Evolutionary conservation across 1,140 invertebrate species (phyloP), one percentile per base, ranked within the genome.

Genomic region (Euwallacea fornicatus): DNA sequence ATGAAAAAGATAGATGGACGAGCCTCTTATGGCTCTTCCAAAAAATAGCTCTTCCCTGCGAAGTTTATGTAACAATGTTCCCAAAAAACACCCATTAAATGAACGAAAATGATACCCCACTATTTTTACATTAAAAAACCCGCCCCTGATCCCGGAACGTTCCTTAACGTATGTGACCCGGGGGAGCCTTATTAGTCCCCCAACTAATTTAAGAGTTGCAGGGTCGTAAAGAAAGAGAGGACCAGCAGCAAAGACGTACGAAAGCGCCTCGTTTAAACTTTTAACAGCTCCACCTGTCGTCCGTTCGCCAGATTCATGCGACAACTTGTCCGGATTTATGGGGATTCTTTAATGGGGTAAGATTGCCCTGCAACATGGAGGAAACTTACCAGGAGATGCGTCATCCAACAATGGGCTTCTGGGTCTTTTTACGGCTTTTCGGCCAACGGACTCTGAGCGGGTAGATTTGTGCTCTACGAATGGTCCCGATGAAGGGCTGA

Each of bases 311-410:
- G 61, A 66, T 65, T 65, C 69, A 66, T 66, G 62, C 69, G 61
- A 66, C 69, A 66, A 33, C 9, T 11, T 33, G 10, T 21, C 7
- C 53, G 42, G 60, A 70, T 65, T 70, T 70, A 63, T 70, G 9
- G 50, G 6, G 10, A 21, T 56, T n/a, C 16, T 1, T 50, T 50
- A 50, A 50, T 11, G 2, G 9, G 0, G 9, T 0, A 50, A 33
- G 21, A 33, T 33, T 33, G 21, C 21, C 21, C 21, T 33, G 21
- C 21, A 33, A 33, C 21, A 50, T 50, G 46, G 9, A 50, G 7
- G 16, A 56, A 16, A 46, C 79, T 81, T 80, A 85, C 84, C 81
- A 75, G 84, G 83, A 16, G 83, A 83, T 69, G 73, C 79, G 60
- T 79, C 72, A 43, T 84, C 83, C 9, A 75, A 74, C n/a, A 81